phyloP scores from a whole-genome alignment of 2,113 vertebrate genomes.

The Perca fluviatilis region DNA sequence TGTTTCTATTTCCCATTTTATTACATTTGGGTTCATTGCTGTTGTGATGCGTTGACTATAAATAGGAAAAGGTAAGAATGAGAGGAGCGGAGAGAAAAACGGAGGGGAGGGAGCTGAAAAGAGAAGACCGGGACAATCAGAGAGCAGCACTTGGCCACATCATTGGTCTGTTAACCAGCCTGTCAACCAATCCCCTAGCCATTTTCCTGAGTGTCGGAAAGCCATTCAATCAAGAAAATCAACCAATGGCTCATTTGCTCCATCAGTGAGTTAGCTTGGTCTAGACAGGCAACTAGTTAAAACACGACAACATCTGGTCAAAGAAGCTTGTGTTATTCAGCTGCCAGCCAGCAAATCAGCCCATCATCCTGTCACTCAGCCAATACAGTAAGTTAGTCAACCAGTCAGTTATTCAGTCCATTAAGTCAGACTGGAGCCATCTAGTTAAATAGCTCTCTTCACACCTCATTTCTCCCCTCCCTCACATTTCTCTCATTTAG shows the following conservation, averaged over 20 bases:
- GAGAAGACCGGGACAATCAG: neutral
- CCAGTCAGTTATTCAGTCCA: slow-evolving; percentile 68
- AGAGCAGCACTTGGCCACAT: neutral
- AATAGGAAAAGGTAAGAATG: neutral
- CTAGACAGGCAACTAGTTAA: neutral
- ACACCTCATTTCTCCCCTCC: slow-evolving; percentile 67
- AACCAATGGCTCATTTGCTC: slow-evolving; percentile 12
- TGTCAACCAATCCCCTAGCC: neutral
- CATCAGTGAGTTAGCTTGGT: neutral
- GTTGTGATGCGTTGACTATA: neutral
- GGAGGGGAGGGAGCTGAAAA: neutral
- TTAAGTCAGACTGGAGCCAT: slow-evolving; percentile 63
- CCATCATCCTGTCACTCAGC: slow-evolving; percentile 22
- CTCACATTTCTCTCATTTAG: slow-evolving; percentile 43
- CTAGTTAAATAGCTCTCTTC: slow-evolving; percentile 66
- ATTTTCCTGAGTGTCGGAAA: neutral
- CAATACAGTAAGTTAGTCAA: slow-evolving; percentile 69
- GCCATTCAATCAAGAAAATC: neutral
- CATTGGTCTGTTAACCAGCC: slow-evolving; percentile 20
- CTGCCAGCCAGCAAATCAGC: slow-evolving; percentile 30
- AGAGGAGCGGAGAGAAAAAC: neutral
- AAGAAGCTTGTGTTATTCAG: slow-evolving; percentile 6
- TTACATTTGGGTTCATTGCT: slow-evolving; percentile 3
- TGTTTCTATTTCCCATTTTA: slow-evolving; percentile 9
- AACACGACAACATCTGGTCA: neutral